A percentile compares a stretch with the other conserved stretches of the same genome.
Evolutionary conservation across 2,797 vertebrate species (phyloP).

Genomic region (Tauraco hartlaubi): DNA sequence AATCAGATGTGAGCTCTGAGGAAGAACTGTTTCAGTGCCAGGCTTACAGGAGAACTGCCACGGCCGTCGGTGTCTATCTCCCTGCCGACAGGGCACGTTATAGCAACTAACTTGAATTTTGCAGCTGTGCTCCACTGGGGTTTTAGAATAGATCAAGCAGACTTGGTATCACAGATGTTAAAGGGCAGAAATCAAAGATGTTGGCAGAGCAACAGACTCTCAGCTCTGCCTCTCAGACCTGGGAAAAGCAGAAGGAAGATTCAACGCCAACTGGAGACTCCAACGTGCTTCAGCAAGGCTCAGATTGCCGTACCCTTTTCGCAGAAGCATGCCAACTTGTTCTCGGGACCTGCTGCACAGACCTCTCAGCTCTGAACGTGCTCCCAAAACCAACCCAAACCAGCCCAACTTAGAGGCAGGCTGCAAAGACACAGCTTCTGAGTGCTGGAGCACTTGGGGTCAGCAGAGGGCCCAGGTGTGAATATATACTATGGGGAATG

Average conservation of each 20-base stretch:
- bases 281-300: background rate
- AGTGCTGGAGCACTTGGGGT: background rate
- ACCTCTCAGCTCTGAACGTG: background rate
- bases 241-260: background rate
- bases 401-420: background rate
- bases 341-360: background rate
- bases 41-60: background rate
- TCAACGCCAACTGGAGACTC: background rate
- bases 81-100: background rate
- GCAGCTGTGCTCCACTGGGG: background rate
- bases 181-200: background rate
- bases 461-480: background rate
- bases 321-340: background rate
- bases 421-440: background rate
- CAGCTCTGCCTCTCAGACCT: background rate
- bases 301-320: fast-evolving
- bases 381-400: background rate
- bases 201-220: background rate
- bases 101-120: background rate
- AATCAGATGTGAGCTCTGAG: background rate
- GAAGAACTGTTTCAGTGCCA: background rate
- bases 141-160: background rate
- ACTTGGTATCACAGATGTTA: background rate
- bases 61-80: background rate
- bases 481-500: background rate